A percentile compares a stretch with the other conserved stretches of the same genome.
phyloP scores from a whole-genome alignment of 2,113 vertebrate genomes.

The Telmatochromis sp. region DNA sequence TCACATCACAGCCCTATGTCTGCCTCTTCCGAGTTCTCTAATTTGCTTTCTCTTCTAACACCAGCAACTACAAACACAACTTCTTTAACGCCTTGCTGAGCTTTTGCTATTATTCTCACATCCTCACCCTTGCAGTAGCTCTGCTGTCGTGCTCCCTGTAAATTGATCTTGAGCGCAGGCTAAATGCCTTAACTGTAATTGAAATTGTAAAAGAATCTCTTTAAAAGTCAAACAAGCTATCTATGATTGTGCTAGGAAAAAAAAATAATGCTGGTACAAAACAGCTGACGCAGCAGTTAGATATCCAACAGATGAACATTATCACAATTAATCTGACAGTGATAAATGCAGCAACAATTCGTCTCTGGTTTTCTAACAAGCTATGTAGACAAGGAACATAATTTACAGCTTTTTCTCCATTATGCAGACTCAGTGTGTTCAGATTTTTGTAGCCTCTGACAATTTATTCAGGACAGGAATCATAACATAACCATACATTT shows the following conservation, averaged over 20 bases:
- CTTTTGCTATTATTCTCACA: slow-evolving; percentile 29
- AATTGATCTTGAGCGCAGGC: not conserved
- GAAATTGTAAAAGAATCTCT: slow-evolving; percentile 16
- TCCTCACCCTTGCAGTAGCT: slow-evolving; percentile 30
- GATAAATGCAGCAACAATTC: slow-evolving; percentile 11
- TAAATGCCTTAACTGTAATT: slow-evolving; percentile 36
- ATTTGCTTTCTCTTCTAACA: slow-evolving; percentile 10
- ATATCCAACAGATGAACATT: not conserved
- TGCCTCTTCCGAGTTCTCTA: not conserved
- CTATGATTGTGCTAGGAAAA: slow-evolving; percentile 1
- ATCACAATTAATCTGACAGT: slow-evolving; percentile 36
- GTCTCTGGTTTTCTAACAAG: not conserved
- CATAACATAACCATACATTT: not conserved
- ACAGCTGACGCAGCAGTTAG: slow-evolving; percentile 18
- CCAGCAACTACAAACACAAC: not conserved
- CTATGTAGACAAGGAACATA: not conserved
- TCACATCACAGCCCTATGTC: not conserved
- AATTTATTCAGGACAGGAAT: not conserved
- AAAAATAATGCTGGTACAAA: not conserved
- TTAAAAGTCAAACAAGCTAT: not conserved
- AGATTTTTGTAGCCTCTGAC: not conserved
- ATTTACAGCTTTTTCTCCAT: not conserved
- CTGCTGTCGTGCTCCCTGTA: slow-evolving; percentile 2
- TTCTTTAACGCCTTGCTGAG: not conserved
- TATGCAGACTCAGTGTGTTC: not conserved